Conservation (phyloP, 2,888 invertebrate species). For the Monopis laevigella region DNA sequence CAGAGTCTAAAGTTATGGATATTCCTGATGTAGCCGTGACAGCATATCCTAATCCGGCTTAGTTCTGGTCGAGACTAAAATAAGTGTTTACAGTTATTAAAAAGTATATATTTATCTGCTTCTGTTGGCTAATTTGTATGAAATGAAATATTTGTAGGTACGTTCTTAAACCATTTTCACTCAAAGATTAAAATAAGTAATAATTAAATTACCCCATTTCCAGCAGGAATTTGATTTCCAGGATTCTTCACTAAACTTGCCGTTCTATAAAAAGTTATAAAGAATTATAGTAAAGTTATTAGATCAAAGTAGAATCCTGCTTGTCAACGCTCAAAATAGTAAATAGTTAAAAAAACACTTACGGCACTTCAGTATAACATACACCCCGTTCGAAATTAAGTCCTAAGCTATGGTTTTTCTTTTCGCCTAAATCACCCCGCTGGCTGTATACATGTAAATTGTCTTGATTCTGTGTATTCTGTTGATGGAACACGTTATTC, state of each 20-base stretch:
- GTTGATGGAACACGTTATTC: not conserved
- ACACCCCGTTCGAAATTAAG: slow-evolving; percentile 51
- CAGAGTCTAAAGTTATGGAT: slow-evolving; percentile 64
- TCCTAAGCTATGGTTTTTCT: not conserved
- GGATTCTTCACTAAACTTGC: slow-evolving; percentile 55
- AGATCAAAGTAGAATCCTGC: too few relatives aligned
- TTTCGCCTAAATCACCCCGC: not conserved
- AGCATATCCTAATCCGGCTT: slow-evolving; percentile 75
- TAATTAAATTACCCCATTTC: slow-evolving; percentile 67
- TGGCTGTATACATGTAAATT: not conserved
- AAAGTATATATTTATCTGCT: too few relatives aligned
- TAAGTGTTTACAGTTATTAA: too few relatives aligned
- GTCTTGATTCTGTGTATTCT: not conserved
- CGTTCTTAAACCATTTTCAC: too few relatives aligned
- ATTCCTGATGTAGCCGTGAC: slow-evolving; percentile 74
- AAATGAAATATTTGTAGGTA: too few relatives aligned
- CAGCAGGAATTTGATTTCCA: slow-evolving; percentile 48
- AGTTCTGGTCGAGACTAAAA: slow-evolving; percentile 67
- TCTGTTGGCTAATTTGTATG: too few relatives aligned
- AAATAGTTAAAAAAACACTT: slow-evolving; percentile 34
- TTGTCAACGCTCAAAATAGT: too few relatives aligned
- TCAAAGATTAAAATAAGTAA: too few relatives aligned
- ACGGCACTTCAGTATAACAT: slow-evolving; percentile 73
- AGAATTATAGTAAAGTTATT: not conserved
- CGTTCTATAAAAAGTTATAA: slow-evolving; percentile 47